Percentiles rank a stretch among this genome's conserved stretches.
phyloP scores from a whole-genome alignment of 2,888 invertebrate species.

The Drosophila falleni region DNA sequence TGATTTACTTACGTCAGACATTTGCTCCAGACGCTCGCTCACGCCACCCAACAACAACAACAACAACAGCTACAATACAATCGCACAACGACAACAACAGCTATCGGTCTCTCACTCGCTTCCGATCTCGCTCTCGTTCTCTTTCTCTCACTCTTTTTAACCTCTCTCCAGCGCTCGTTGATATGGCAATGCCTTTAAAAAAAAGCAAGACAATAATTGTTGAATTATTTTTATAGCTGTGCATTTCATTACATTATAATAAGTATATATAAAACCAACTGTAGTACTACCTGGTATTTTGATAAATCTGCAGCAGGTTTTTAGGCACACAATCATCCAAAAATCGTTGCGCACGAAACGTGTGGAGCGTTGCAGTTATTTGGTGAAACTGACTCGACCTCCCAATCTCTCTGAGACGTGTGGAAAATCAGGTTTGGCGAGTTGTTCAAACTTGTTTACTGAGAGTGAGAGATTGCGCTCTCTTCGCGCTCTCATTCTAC shows the following conservation, averaged over 20 bases:
- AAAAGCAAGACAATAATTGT: constrained; percentile 25
- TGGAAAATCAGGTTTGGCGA: constrained; percentile 67
- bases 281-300: constrained; percentile 24
- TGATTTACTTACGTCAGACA: constrained; percentile 71
- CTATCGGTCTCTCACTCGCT: constrained; percentile 9
- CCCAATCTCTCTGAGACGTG: constrained; percentile 52
- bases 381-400: constrained; percentile 45
- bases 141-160: constrained; percentile 33
- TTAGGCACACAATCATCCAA: constrained; percentile 67
- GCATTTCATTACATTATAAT: constrained; percentile 3
- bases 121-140: constrained; percentile 7
- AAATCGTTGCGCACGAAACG: constrained; percentile 41
- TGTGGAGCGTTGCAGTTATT: constrained; percentile 53
- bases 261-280: constrained; percentile 8
- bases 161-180: constrained; percentile 29
- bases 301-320: constrained; percentile 69
- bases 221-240: constrained; percentile 1
- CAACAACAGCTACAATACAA: background rate
- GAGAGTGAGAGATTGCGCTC: constrained; percentile 49
- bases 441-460: constrained; percentile 56
- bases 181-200: constrained; percentile 58
- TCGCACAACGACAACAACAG: constrained; percentile 12
- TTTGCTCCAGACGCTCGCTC: constrained; percentile 38
- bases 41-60: constrained; percentile 16
- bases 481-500: constrained; percentile 15